Evolutionary conservation across 1,140 invertebrate species (phyloP).

Genomic region (Drosophila pseudoobscura): DNA sequence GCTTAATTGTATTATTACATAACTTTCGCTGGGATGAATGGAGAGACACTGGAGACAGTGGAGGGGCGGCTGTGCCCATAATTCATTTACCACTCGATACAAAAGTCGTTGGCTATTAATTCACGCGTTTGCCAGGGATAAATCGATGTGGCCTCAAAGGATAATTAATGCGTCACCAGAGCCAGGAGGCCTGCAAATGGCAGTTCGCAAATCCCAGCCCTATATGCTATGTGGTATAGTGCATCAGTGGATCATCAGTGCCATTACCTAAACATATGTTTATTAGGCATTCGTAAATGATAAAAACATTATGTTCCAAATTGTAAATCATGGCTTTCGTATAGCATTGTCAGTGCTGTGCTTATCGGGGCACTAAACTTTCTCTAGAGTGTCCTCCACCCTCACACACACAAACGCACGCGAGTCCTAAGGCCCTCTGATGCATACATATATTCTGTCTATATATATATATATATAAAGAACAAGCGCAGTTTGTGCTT

Average conservation of each 20-base stretch:
- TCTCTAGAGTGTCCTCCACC: background rate
- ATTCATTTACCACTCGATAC: conserved; percentile 59
- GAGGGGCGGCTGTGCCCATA: conserved; percentile 35
- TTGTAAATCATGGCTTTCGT: conserved; percentile 8
- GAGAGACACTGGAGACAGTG: background rate
- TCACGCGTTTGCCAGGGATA: conserved; percentile 55
- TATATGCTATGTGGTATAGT: background rate
- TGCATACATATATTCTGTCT: background rate
- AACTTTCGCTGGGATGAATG: conserved; percentile 47
- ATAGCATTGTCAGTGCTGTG: background rate
- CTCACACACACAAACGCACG: background rate
- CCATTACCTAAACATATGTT: background rate
- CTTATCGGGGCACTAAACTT: background rate
- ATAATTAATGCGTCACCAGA: conserved; percentile 70
- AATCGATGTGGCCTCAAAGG: conserved; percentile 71
- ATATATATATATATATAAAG: background rate
- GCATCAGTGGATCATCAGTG: background rate
- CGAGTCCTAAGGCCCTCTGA: conserved; percentile 14
- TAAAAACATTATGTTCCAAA: background rate
- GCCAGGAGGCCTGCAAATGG: conserved; percentile 29
- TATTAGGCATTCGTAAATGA: background rate
- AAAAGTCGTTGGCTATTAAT: conserved; percentile 69
- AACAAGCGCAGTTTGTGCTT: conserved; percentile 20
- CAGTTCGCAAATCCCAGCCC: background rate
- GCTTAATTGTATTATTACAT: conserved; percentile 78